Evolutionary conservation across 1,140 invertebrate species (phyloP), one percentile per base, ranked within the genome.

Genomic region (Leptoteleia sp.): DNA sequence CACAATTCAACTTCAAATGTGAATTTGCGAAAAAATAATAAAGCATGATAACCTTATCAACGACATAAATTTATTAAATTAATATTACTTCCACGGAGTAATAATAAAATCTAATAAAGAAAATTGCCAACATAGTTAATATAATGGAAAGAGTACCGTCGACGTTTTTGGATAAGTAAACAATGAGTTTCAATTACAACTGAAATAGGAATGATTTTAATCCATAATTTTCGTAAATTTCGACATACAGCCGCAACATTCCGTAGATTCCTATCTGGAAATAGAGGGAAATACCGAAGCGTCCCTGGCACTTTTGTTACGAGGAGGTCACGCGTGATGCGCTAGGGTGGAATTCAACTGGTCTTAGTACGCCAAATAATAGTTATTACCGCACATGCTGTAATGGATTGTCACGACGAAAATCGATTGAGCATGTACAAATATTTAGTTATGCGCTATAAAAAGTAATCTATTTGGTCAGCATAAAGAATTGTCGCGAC

Each of bases 241-340:
- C 61, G 43, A 61, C 71, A 67, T 65, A 73, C 27, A 71, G 27
- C 55, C 64, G 42, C 61, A 70, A 70, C 57, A 79, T 79, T 79
- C 70, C 59, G 22, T 45, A 17, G 22, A 75, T 79, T 79, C 64
- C 77, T 48, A 61, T 65, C 59, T 52, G 54, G 65, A 75, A 75
- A 79, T 75, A 61, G 71, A 67, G 65, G 71, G 57, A 76, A 80
- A 76, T 80, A 80, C 77, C 71, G 35, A 65, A 80, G 71, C 77
- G 40, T 80, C 67, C 62, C 71, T 48, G 71, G 71, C 71, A 76
- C 77, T 79, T 75, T 79, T 79, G 77, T 79, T 79, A 79, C 65
- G 71, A 65, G 71, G 71, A 79, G 71, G 77, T 76, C 77, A 79
- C 77, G 77, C 77, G 77, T 79, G 77, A 79, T 75, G 77, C 45